These are phyloP conservation scores for Urocolius indicus DNA, from an alignment of 2,113 vertebrate genomes.

Conservation along the genomic window DNA sequence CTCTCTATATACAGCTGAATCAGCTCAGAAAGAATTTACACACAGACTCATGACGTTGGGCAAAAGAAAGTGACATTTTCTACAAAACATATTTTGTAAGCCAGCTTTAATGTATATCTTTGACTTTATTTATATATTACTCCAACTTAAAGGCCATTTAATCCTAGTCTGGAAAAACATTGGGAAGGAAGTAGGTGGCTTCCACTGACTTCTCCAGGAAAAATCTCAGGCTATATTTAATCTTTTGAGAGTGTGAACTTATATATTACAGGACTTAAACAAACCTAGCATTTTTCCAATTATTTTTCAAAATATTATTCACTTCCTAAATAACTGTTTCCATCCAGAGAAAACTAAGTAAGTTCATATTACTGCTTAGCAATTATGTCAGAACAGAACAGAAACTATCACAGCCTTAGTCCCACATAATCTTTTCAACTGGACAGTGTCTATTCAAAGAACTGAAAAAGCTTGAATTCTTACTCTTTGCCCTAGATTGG, in stretches of 20 bases:
- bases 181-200: neutral
- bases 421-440: slow-evolving; percentile 64
- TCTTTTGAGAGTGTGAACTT: neutral
- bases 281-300: neutral
- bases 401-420: slow-evolving; percentile 29
- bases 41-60: neutral
- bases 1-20: neutral
- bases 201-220: neutral
- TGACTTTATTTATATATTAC: neutral
- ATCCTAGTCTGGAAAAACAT: neutral
- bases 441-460: slow-evolving; percentile 60
- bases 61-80: neutral
- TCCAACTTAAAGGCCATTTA: neutral
- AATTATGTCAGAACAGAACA: slow-evolving; percentile 5
- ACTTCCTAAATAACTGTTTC: neutral
- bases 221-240: neutral
- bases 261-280: neutral
- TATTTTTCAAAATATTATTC: neutral
- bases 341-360: neutral
- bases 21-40: neutral
- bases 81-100: neutral
- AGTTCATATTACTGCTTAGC: neutral
- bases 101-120: neutral
- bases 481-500: slow-evolving; percentile 77
- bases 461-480: slow-evolving; percentile 61